Percentiles rank a stretch among this genome's conserved stretches.
Conservation (phyloP, 1,140 invertebrate species). For the Dinoponera quadriceps region DNA sequence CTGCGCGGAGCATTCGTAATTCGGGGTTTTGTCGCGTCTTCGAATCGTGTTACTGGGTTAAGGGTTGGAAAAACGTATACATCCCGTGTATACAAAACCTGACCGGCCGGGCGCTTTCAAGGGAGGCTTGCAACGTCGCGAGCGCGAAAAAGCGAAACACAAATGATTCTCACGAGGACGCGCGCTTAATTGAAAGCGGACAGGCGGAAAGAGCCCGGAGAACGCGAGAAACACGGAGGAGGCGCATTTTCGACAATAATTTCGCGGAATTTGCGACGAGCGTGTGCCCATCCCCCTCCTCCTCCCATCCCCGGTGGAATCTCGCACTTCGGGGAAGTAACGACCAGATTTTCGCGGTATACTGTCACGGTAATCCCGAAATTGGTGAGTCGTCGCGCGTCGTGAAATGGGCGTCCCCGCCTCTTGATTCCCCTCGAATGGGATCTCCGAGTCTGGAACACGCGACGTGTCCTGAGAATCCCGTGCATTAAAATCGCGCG, state of each 20-base stretch:
- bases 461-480: conserved; percentile 33
- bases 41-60: not conserved
- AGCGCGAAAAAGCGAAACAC: conserved; percentile 26
- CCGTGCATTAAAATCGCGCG: conserved; percentile 41
- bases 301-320: conserved; percentile 23
- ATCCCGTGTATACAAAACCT: not conserved
- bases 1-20: conserved; percentile 6
- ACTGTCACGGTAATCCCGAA: conserved; percentile 53
- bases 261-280: conserved; percentile 22
- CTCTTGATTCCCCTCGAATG: conserved; percentile 45
- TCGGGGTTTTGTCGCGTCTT: not conserved
- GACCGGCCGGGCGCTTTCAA: not conserved
- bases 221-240: not conserved
- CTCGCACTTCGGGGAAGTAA: conserved; percentile 18
- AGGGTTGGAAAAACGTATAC: not conserved
- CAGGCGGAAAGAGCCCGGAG: not conserved
- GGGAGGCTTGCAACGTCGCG: not conserved
- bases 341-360: conserved; percentile 33
- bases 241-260: conserved; percentile 35
- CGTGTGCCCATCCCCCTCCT: too few species aligned
- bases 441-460: conserved; percentile 15
- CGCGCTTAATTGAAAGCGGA: conserved; percentile 42
- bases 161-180: not conserved
- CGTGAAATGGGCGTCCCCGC: conserved; percentile 1
- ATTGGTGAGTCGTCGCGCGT: conserved; percentile 34